Evolutionary conservation across 2,113 vertebrate genomes (phyloP), one percentile per base, ranked within the genome.

Genomic region (Arvicanthis niloticus): DNA sequence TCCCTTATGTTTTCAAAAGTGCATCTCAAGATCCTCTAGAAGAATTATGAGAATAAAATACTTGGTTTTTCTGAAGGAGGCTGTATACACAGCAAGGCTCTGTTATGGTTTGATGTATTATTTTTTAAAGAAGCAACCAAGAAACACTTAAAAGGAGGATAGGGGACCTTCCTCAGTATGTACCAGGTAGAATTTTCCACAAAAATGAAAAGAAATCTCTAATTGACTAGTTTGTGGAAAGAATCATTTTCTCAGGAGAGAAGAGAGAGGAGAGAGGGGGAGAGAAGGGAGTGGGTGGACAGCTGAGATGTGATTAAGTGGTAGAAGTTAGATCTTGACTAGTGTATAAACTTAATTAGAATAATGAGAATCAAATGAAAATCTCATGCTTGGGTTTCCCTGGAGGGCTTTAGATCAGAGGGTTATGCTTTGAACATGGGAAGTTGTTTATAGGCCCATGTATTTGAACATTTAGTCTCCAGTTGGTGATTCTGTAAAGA

Each of bases 171-270:
- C 53, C 70, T 94, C 51, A 77, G 65, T 86, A 91, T 91, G 1
- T 73, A 53, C 92, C 56, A 29, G 75, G 70, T 29, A 94, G 40
- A 70, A 31, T 97, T 92, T 84, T 67, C 78, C 37, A 3, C 62
- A 70, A 42, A 96, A 56, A 88, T 80, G 13, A 9, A 80, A 60
- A 77, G 78, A 70, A 48, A 51, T 89, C 15, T 7, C 62, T 60
- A 3, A 15, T 24, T 56, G 81, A 68, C 34, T 48, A 31, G 53
- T 82, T 29, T 81, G 40, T 77, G 19, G 75, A 26, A 88, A 67
- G 72, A 76, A 89, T 97, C 15, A 65, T 40, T 89, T 89, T 91
- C 78, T 48, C 76, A 62, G 22, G 45, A 70, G 5, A 70, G 15
- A 37, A 37, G n/a, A 76, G 42, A 76, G 73, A 76, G 42, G 31